Base-by-base conservation (phyloP, 2,113 vertebrate species). In the Brevimyrus niger region DNA sequence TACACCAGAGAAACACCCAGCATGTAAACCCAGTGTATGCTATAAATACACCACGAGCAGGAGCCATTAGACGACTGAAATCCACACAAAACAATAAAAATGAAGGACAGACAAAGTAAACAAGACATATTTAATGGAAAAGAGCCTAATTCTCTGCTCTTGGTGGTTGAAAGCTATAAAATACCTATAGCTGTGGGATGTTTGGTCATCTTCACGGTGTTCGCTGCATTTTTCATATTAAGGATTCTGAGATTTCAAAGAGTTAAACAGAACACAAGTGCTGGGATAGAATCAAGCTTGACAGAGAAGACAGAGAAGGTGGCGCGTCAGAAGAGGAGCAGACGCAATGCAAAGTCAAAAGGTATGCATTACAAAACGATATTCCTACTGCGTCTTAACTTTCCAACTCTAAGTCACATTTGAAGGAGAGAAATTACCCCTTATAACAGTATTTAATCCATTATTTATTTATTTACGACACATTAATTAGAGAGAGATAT, bases 211-310 rank as follows among this genome's bases (percentile, higher is more conserved):
- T 87, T 94, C 53, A 94, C 92, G 0, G 90, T 94, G 89, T 91
- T 95, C 90, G 94, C 92, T 17, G 94, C 91, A 0, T 91, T 95
- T 91, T 89, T 94, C 89, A 92, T 96, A 73, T 95, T 95, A 91
- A 91, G 94, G 89, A 92, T 51, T 88, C 90, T 93, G 89, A 91
- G 89, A 92, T 92, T 92, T 90, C 94, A 92, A 91, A 88, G 90
- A 23, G 88, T 91, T 88, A 93, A 93, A 90, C 92, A 91, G 89
- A 83, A 50, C n/a, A 91, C 91, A 47, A 10, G n/a, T 42, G 9
- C 7, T 76, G 89, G 65, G 42, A 11, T 21, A 1, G 92, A 7
- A 21, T 88, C 27, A 76, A 83, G 17, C 19, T 69, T 89, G 19
- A 86, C n/a, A 86, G 51, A 15, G 86, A 42, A 47, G 31, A 61